phyloP scores from a whole-genome alignment of 2,797 vertebrate genomes.

The Pelochelys cantorii region DNA sequence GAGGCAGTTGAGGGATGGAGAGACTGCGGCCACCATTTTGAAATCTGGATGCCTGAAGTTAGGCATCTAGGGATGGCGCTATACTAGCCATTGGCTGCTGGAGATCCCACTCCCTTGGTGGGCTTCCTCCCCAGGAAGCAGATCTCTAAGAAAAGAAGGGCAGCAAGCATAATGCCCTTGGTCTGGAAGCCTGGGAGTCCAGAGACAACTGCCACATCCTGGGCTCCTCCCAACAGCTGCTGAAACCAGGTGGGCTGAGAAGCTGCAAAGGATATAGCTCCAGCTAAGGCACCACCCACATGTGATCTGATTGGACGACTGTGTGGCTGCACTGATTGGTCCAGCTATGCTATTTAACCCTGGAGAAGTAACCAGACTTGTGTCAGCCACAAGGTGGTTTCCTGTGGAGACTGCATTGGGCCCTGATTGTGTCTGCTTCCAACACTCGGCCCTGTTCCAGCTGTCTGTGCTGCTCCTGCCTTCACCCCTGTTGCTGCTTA shows the following conservation, averaged over 20 bases:
- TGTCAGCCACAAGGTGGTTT: neutral
- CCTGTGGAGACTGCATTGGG: neutral
- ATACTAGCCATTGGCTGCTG: neutral
- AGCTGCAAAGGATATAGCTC: neutral
- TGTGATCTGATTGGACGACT: neutral
- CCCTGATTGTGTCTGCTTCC: neutral
- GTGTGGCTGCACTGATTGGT: neutral
- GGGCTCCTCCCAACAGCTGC: neutral
- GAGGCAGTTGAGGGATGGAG: neutral
- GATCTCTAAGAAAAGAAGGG: neutral
- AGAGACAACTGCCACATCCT: neutral
- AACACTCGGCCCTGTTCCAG: no score
- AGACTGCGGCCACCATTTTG: neutral
- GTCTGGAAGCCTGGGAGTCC: neutral
- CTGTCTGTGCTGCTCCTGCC: neutral
- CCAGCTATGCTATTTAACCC: neutral
- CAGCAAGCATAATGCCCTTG: neutral
- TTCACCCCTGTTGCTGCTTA: neutral
- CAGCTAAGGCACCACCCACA: neutral
- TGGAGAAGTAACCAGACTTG: neutral
- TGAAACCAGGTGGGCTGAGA: neutral
- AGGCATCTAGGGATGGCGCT: neutral
- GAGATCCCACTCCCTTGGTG: neutral
- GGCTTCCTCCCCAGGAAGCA: neutral
- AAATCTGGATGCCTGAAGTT: no score